Evolutionary conservation across 2,888 invertebrate species (phyloP).

Genomic region (Tipula unca): DNA sequence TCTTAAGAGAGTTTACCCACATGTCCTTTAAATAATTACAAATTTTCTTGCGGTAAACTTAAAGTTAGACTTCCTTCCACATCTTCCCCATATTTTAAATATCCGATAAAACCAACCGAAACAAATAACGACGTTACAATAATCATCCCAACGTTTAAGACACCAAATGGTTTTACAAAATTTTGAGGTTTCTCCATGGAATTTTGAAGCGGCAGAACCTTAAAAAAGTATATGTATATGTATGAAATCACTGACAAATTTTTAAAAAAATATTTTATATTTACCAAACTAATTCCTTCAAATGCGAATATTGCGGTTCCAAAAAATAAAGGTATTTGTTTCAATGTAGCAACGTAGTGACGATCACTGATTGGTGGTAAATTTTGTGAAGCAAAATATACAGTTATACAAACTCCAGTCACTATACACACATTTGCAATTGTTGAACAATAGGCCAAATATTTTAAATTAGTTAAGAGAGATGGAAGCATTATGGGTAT

Average conservation of each 20-base stretch:
- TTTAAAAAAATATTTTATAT: constrained; percentile 27
- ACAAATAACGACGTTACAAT: constrained; percentile 70
- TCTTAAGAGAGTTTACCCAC: background rate
- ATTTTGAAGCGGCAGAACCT: constrained; percentile 91
- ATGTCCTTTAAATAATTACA: constrained; percentile 21
- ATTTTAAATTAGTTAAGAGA: constrained; percentile 67
- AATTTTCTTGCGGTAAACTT: constrained; percentile 54
- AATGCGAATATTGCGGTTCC: constrained; percentile 95
- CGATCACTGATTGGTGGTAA: constrained; percentile 56
- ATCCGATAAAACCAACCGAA: constrained; percentile 77
- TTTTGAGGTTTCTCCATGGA: constrained; percentile 73
- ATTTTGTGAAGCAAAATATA: constrained; percentile 66
- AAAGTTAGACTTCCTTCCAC: constrained; percentile 81
- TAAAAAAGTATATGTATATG: constrained; percentile 21
- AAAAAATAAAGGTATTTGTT: constrained; percentile 76
- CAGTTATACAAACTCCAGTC: constrained; percentile 56
- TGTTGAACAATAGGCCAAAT: constrained; percentile 67
- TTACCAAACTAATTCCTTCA: constrained; percentile 87
- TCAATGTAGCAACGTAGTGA: constrained; percentile 51
- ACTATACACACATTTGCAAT: constrained; percentile 71
- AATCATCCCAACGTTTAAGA: constrained; percentile 83
- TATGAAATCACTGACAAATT: constrained; percentile 16
- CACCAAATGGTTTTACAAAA: constrained; percentile 74
- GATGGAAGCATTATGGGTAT: constrained; percentile 64
- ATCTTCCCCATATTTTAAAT: constrained; percentile 75